phyloP scores from a whole-genome alignment of 2,888 invertebrate genomes.

The Cataglyphis cursor region DNA sequence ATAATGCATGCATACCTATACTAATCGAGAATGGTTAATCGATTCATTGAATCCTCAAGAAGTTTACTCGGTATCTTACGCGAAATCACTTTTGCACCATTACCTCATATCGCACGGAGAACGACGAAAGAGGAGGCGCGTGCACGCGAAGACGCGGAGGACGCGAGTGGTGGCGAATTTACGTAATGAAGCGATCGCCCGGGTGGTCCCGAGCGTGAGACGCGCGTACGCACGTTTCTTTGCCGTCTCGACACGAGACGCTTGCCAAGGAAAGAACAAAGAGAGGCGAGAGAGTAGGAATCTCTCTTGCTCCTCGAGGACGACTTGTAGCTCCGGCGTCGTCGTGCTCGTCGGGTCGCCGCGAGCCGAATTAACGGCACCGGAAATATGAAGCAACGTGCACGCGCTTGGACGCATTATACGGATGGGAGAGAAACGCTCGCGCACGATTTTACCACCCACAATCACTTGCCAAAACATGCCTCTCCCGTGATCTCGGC shows the following conservation, averaged over 20 bases:
- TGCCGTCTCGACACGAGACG: conserved; percentile 67
- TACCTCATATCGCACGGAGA: conserved; percentile 35
- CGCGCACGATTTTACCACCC: conserved; percentile 65
- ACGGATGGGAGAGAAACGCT: conserved; percentile 57
- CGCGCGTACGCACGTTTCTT: conserved; percentile 59
- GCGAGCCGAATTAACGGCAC: conserved; percentile 73
- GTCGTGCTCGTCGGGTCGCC: conserved; percentile 56
- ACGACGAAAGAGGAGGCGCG: conserved; percentile 45
- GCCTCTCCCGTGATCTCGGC: conserved; percentile 60
- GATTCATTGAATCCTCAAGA: conserved; percentile 4
- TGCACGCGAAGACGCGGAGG: conserved; percentile 48
- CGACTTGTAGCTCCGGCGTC: conserved; percentile 58
- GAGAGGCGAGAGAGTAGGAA: conserved; percentile 46
- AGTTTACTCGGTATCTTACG: conserved; percentile 10
- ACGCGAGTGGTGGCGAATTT: conserved; percentile 70
- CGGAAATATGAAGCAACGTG: conserved; percentile 69
- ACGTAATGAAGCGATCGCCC: conserved; percentile 80
- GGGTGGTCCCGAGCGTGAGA: conserved; percentile 79
- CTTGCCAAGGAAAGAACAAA: conserved; percentile 71
- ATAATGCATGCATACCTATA: not conserved
- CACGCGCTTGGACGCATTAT: conserved; percentile 52
- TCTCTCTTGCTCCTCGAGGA: conserved; percentile 49
- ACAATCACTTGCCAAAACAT: conserved; percentile 65
- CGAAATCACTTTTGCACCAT: conserved; percentile 39
- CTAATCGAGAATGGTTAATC: conserved; percentile 19